Evolutionary conservation across 2,113 vertebrate genomes (phyloP), one percentile per base, ranked within the genome.

Genomic region (Microcebus tavaratra): DNA sequence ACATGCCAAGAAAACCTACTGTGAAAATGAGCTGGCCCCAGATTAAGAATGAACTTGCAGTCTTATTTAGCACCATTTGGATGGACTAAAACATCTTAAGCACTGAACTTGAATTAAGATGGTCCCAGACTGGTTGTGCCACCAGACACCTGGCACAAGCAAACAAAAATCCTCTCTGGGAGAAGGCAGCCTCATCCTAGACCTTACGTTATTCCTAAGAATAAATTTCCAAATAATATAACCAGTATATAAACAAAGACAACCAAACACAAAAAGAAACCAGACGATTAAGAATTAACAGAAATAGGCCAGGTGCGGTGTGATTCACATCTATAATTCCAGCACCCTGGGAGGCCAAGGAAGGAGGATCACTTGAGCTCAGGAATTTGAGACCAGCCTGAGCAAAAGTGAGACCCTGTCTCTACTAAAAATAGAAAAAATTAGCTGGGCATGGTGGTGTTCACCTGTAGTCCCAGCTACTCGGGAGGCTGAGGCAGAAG

Each of bases 191-290:
- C 63, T 63, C 85, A 78, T 31, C 10, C 48, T 59, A 55, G 20
- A n/a, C 81, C 9, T 96, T 59, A 48, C 7, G 21, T 61, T 81
- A 86, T 8, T 67, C n/a, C 48, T 55, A 45, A 89, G 61, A 88
- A 53, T 70, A 88, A 61, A 68, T 86, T 75, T 55, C 73, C 81
- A 93, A 82, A 82, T 86, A 78, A 76, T 21, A 61, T 21, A 11
- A 48, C 48, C 48, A 48, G 48, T 48, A 48, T 48, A 48, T 48
- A 89, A 23, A 59, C 65, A 34, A 65, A 73, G 65, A 90, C 25
- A 94, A 81, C 65, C 53, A 96, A 83, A 14, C 76, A 83, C 45
- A 65, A 88, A 76, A 34, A 88, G 50, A 91, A 87, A 88, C 6
- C 27, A 82, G 45, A 65, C 25, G 23, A 88, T 29, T 55, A 82